Evolutionary conservation across 2,888 invertebrate genomes (phyloP).

Genomic region (Cryptosula pallasiana): DNA sequence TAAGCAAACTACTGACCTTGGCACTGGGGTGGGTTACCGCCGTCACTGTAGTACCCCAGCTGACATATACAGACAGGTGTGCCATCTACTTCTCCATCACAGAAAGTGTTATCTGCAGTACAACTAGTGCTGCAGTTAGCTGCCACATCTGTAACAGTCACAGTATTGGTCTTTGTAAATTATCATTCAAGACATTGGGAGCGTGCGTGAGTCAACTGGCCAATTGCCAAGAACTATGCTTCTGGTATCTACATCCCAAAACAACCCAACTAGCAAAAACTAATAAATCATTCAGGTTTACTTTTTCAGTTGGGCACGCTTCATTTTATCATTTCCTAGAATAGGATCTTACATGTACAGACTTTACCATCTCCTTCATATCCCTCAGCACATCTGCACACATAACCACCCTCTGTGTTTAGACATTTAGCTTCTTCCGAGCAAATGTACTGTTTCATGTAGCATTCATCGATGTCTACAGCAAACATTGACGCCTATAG

Average conservation of each 20-base stretch:
- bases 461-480: conserved; percentile 70
- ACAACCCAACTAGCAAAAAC: too few species aligned
- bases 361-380: conserved; percentile 70
- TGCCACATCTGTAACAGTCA: neutral
- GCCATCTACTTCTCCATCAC: neutral
- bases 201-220: too few species aligned
- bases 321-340: too few species aligned
- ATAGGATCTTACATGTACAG: conserved; percentile 60
- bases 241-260: too few species aligned
- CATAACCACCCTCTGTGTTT: conserved; percentile 6
- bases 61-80: conserved; percentile 3
- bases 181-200: too few species aligned
- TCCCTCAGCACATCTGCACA: neutral
- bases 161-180: too few species aligned
- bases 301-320: too few species aligned
- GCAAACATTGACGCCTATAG: conserved; percentile 25
- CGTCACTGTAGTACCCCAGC: neutral
- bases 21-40: neutral
- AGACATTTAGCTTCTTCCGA: conserved; percentile 55
- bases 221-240: too few species aligned
- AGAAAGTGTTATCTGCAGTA: neutral
- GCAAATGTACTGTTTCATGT: neutral
- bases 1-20: too few species aligned
- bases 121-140: neutral
- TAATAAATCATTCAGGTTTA: too few species aligned